Evolutionary conservation across 2,113 vertebrate genomes (phyloP).

Genomic region (Etheostoma cragini): DNA sequence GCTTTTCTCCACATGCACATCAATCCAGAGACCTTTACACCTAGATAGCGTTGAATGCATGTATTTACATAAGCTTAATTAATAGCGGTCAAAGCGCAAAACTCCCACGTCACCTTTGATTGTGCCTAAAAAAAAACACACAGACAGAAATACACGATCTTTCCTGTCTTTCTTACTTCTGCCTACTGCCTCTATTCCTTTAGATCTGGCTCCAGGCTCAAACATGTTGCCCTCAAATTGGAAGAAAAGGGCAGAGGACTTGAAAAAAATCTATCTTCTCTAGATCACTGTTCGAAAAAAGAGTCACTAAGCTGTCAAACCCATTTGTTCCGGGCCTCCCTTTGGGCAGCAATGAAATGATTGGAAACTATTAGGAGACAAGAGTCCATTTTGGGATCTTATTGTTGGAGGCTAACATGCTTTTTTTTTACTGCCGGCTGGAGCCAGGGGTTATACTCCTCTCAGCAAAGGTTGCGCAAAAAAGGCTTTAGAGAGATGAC

Average conservation of each 20-base stretch:
- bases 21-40: conserved; percentile 29
- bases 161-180: neutral
- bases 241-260: conserved; percentile 19
- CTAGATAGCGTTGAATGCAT: neutral
- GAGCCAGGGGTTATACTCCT: conserved; percentile 20
- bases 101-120: conserved; percentile 13
- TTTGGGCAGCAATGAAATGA: conserved; percentile 40
- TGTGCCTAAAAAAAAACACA: neutral
- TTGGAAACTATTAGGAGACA: conserved; percentile 53
- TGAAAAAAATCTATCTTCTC: conserved; percentile 46
- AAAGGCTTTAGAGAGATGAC: conserved; percentile 29
- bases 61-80: conserved; percentile 18
- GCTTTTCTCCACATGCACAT: conserved; percentile 19
- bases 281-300: conserved; percentile 50
- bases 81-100: conserved; percentile 10
- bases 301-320: conserved; percentile 37
- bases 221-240: conserved; percentile 23
- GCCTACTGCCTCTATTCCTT: neutral
- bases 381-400: conserved; percentile 42
- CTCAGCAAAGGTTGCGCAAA: conserved; percentile 36
- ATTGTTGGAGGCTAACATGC: conserved; percentile 34
- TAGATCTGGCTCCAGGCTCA: conserved; percentile 14
- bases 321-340: conserved; percentile 12
- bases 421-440: conserved; percentile 25
- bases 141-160: neutral